Conservation (phyloP, 1,140 invertebrate species). For the Dysdera silvatica region DNA sequence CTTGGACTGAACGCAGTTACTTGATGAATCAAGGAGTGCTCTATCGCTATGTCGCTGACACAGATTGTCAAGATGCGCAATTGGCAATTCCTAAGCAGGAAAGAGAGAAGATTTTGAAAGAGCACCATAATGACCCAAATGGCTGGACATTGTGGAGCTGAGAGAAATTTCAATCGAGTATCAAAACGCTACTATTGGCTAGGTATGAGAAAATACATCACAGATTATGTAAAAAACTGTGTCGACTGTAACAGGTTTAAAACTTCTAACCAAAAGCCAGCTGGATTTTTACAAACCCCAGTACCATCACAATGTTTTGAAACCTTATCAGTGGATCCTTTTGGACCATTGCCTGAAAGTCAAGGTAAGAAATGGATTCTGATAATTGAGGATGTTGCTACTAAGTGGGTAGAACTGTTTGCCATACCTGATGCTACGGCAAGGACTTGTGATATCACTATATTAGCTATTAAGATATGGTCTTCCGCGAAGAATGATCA, state of each 20-base stretch:
- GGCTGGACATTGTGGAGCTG: neutral
- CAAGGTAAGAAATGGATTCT: neutral
- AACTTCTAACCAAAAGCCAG: neutral
- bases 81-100: neutral
- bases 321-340: neutral
- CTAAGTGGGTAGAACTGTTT: constrained; percentile 4
- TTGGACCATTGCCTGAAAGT: constrained; percentile 1
- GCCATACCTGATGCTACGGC: neutral
- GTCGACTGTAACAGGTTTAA: neutral
- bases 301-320: neutral
- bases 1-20: neutral
- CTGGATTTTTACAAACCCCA: neutral
- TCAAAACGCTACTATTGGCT: neutral
- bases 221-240: neutral
- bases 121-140: constrained; percentile 1
- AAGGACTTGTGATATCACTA: neutral
- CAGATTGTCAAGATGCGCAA: neutral
- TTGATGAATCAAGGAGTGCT: neutral
- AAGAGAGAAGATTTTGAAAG: neutral
- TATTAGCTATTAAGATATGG: constrained; percentile 7
- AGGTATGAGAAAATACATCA: neutral
- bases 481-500: neutral
- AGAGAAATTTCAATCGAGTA: neutral
- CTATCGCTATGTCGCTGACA: neutral
- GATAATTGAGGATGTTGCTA: neutral